phyloP scores from a whole-genome alignment of 1,140 invertebrate species.

The Cecropterus lyciades region DNA sequence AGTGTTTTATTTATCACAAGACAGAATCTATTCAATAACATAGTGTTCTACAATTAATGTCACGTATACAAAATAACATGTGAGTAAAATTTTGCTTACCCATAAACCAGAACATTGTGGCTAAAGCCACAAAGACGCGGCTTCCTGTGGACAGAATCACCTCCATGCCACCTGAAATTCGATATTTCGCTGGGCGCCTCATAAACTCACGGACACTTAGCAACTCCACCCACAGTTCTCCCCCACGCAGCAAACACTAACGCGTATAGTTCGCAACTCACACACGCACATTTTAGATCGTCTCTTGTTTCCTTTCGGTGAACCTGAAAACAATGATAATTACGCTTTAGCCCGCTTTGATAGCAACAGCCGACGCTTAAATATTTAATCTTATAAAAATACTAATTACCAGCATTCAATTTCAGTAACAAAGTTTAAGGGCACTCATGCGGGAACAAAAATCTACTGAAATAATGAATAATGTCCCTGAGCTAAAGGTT shows the following conservation, averaged over 20 bases:
- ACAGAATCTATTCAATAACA: no score
- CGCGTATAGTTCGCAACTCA: constrained; percentile 58
- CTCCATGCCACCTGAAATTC: constrained; percentile 71
- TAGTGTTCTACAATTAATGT: no score
- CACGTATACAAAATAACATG: neutral
- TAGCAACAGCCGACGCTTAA: neutral
- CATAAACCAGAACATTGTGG: constrained; percentile 71
- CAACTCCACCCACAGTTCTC: constrained; percentile 31
- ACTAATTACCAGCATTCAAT: constrained; percentile 28
- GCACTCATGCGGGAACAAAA: constrained; percentile 14
- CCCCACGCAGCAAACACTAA: constrained; percentile 16
- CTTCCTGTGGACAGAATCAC: constrained; percentile 61
- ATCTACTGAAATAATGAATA: constrained; percentile 10
- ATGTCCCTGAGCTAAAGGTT: neutral
- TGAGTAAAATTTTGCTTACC: constrained; percentile 52
- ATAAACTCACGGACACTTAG: constrained; percentile 46
- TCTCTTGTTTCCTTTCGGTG: constrained; percentile 34
- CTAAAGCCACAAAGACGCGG: constrained; percentile 75
- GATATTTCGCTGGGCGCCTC: constrained; percentile 45
- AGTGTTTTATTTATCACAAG: no score
- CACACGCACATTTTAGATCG: constrained; percentile 56
- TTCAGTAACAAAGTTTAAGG: constrained; percentile 16
- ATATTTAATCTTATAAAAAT: constrained; percentile 31
- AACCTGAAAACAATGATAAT: constrained; percentile 49
- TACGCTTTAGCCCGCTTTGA: constrained; percentile 6